Conservation (phyloP, 1,140 invertebrate genomes). For the Cotesia vestalis region DNA sequence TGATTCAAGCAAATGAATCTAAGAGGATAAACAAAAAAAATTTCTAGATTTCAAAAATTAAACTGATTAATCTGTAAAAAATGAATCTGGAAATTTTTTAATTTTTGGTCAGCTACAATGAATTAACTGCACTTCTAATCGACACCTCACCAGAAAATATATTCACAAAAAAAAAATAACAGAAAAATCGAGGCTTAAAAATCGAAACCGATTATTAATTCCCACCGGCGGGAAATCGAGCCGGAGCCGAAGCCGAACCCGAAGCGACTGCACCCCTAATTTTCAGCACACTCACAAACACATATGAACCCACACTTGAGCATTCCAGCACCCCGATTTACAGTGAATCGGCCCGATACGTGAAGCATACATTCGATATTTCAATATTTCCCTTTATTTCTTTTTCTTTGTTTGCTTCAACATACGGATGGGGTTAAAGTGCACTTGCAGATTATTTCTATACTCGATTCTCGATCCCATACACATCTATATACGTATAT, state of each 20-base stretch:
- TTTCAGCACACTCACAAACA: too few species aligned
- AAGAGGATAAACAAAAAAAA: too few species aligned
- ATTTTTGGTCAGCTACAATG: too few species aligned
- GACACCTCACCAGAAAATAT: too few species aligned
- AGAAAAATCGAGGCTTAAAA: neutral
- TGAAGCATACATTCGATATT: constrained; percentile 38
- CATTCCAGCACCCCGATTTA: neutral
- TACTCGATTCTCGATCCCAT: constrained; percentile 8
- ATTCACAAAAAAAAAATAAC: too few species aligned
- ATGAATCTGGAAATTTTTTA: too few species aligned
- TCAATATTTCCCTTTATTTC: constrained; percentile 1
- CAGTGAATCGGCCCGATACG: neutral
- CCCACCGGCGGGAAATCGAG: constrained; percentile 27
- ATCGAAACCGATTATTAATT: constrained; percentile 35
- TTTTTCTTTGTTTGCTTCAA: constrained; percentile 18
- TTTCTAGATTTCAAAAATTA: too few species aligned
- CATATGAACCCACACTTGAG: neutral
- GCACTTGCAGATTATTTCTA: constrained; percentile 28
- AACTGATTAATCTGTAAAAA: too few species aligned
- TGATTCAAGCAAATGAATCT: too few species aligned
- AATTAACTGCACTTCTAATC: too few species aligned
- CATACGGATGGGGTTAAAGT: neutral
- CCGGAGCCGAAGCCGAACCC: neutral
- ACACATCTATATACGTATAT: neutral
- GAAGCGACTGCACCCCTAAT: neutral